Evolutionary conservation across 2,113 vertebrate genomes (phyloP).

Genomic region (Oreochromis spilurus): DNA sequence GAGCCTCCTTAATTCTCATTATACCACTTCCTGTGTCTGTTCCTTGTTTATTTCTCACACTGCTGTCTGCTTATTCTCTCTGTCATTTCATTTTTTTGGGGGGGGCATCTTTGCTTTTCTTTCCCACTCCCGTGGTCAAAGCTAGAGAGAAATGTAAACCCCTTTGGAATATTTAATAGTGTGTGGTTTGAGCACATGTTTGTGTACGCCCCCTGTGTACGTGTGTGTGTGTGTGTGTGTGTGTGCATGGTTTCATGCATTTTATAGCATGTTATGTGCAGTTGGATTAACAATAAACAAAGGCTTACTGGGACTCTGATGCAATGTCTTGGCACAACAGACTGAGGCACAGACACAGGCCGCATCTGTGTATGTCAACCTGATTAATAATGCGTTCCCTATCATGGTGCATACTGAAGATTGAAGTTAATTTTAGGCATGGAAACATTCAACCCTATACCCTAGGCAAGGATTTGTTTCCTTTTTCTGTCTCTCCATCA

Average conservation of each 20-base stretch:
- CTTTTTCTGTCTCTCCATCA: background rate
- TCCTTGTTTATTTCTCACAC: background rate
- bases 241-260: background rate
- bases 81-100: background rate
- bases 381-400: background rate
- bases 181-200: background rate
- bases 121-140: background rate
- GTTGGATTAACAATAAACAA: background rate
- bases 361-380: background rate
- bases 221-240: background rate
- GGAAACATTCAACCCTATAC: background rate
- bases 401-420: background rate
- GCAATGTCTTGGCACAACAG: background rate
- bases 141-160: background rate
- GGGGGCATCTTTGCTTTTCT: background rate
- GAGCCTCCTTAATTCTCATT: background rate
- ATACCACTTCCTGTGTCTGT: background rate
- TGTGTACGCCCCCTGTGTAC: background rate
- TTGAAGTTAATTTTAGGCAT: background rate
- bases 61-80: background rate
- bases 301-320: background rate
- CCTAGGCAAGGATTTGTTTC: background rate
- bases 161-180: background rate
- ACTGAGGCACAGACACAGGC: background rate
- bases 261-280: conserved; percentile 4